A percentile compares a stretch with the other conserved stretches of the same genome.
Conservation (phyloP, 1,140 invertebrate species). For the Drosophila ogumai region DNA sequence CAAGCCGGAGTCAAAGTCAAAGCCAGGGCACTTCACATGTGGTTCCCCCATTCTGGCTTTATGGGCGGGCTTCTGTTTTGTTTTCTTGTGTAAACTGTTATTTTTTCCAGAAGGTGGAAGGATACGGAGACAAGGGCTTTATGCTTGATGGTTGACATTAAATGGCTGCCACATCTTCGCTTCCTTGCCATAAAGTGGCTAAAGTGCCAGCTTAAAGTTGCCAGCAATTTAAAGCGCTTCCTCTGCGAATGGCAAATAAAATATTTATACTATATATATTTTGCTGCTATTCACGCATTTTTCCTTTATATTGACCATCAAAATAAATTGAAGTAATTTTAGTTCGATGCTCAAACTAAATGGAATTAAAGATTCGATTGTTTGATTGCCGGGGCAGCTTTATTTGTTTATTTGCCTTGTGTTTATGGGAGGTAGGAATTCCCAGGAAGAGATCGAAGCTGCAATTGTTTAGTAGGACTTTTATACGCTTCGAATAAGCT, state of each 20-base stretch:
- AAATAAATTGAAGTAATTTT: constrained; percentile 71
- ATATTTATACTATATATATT: constrained; percentile 50
- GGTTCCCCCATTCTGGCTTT: constrained; percentile 33
- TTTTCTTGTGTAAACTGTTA: constrained; percentile 80
- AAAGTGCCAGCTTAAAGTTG: constrained; percentile 71
- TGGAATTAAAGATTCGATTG: constrained; percentile 68
- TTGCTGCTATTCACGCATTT: constrained; percentile 53
- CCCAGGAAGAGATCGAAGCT: background rate
- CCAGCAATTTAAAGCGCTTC: constrained; percentile 59
- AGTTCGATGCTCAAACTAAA: constrained; percentile 64
- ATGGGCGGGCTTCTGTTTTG: constrained; percentile 51
- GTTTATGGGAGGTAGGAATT: constrained; percentile 19
- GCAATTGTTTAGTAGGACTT: background rate
- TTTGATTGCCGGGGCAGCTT: constrained; percentile 31
- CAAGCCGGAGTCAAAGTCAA: constrained; percentile 67
- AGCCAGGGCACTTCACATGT: constrained; percentile 73
- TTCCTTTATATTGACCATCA: constrained; percentile 62
- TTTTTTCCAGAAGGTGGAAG: constrained; percentile 57
- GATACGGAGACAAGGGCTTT: constrained; percentile 38
- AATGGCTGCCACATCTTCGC: constrained; percentile 66
- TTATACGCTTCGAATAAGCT: background rate
- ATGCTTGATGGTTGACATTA: constrained; percentile 82
- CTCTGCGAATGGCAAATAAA: constrained; percentile 33
- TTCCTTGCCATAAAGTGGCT: constrained; percentile 66
- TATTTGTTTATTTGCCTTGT: constrained; percentile 54